Base-by-base conservation (phyloP, 2,888 invertebrate species). In the Hydrotaea cyrtoneurina region DNA sequence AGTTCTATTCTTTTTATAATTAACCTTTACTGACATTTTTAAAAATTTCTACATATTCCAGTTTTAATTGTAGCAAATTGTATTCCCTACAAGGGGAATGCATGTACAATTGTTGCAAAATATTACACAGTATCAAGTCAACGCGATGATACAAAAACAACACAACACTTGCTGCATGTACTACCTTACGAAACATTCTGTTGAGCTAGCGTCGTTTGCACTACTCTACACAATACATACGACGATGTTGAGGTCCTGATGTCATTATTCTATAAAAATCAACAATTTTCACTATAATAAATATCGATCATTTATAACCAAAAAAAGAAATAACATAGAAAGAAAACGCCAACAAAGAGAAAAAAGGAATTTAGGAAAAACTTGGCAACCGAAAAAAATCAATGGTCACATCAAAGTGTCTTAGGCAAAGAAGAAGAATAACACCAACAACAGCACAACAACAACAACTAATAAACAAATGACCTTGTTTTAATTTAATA, bases 401-500 rank as follows among this genome's bases (percentile, higher is more conserved):
- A 77, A 77, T 77, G 77, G 66, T 43, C 74, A 74, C 53, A 69
- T 69, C 13, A 23, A 69, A 69, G 26, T 62, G 69, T 69, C 69
- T 69, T 69, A 46, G 21, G 39, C 5, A 31, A 31, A 43, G 66
- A 19, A 39, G 36, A 39, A 66, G 39, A 39, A 69, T 13, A 46
- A 21, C 36, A 19, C 15, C 69, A 69, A 69, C 46, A 36, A 11
- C 46, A 21, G 43, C 36, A 19, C 46, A 21, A 21, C 69, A 69
- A 69, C 23, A 69, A 46, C 4, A 59, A 57, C 64, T 55, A 53
- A 53, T 66, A 69, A 69, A 66, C 36, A 77, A 77, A 69, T 77
- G 77, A 69, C 77, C 77, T 77, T 77, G 77, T 57, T 77, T 69
- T 77, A 50, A 74, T 74, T 59, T 76, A 69, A 69, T 66, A 69